Base-by-base conservation (phyloP, 2,888 invertebrate species). In the Sinopyrophorus schimmeli region DNA sequence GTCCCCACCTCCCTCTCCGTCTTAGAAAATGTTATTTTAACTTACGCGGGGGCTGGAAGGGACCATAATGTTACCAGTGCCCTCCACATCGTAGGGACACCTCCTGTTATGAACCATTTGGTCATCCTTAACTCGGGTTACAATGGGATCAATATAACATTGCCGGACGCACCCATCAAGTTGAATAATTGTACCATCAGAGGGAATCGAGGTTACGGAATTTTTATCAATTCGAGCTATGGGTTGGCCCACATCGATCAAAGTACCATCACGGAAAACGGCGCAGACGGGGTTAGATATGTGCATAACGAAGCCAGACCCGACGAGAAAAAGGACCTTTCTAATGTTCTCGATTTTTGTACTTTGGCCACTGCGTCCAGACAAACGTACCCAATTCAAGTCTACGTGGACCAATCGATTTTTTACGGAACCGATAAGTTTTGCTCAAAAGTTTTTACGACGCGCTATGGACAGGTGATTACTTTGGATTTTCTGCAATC, bases 121-220 rank as follows among this genome's bases (percentile, higher is more conserved):
- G 85, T 87, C 57, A 82, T 99, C 58, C 79, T 85, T 27, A 84
- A 89, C 70, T 92, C 93, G 5, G 96, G 96, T 1, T 93, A 89
- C 69, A 95, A 95, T 66, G 99, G 92, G 5, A 83, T 97, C 55
- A 95, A 95, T 70, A 81, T 94, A 58, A 92, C 92, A 1, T 81
- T 84, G 55, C 87, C 95, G 1, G 82, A 85, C 62, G 87, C 89
- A 14, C 91, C 92, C 5, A 81, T 94, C 60, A 73, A 80, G 32
- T 82, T 97, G 56, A 83, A 83, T 57, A 89, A 93, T 69, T 89
- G 90, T 49, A 87, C 87, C 2, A 80, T 98, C 48, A 80, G 87
- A 61, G 84, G 86, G 69, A 96, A 95, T 76, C 77, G 81, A 80
- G 92, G 94, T 47, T 89, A 91, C 66, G 94, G 94, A 15, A 77